Base-by-base conservation (phyloP, 2,113 vertebrate genomes). In the Gadus chalcogrammus region DNA sequence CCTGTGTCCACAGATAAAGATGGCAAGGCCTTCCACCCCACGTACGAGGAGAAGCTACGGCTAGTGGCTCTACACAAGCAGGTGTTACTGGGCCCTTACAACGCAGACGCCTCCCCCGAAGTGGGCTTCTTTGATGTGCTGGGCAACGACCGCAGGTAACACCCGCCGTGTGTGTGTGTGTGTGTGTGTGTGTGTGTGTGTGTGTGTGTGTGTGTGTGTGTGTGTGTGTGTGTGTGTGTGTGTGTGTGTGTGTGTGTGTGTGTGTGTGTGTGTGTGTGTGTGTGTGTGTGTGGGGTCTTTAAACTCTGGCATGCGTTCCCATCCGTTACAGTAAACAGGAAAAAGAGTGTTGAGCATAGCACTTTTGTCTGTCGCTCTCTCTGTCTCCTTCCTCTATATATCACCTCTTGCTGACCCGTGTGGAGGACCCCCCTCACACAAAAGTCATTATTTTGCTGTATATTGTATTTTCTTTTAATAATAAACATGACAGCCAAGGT, bases 101-200 rank as follows among this genome's bases (percentile, higher is more conserved):
- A 97, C 82, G 96, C 96, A 11, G 97, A 99, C 68, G 95, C 94
- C 71, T 95, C 93, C 55, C 96, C 97, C 13, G 97, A 99, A 83
- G 95, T 99, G 62, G 97, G 97, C 83, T 99, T 99, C 92, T 99
- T 99, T 87, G 97, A 99, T 81, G 96, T 99, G 65, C 87, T 99
- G 85, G 97, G 97, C 35, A 99, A 96, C 65, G 97, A 99, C 77
- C 93, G 97, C 88, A 97, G 97, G 97, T 98, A 95, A 84, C 28
- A 35, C 42, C 17, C 9, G 20, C 1, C 31, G 16, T 48, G 42
- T 48, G 42, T 48, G 42, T 48, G 42, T n/a, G 15, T 17, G 55
- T 71, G 61, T 48, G 42, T 12, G 31, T 48, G 42, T 48, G 42
- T 48, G 9, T 48, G 42, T 58, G 15, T 4, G 55, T 71, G 61